A percentile compares a stretch with the other conserved stretches of the same genome.
Conservation (phyloP, 1,140 invertebrate species). For the Panagrolaimus sp. region DNA sequence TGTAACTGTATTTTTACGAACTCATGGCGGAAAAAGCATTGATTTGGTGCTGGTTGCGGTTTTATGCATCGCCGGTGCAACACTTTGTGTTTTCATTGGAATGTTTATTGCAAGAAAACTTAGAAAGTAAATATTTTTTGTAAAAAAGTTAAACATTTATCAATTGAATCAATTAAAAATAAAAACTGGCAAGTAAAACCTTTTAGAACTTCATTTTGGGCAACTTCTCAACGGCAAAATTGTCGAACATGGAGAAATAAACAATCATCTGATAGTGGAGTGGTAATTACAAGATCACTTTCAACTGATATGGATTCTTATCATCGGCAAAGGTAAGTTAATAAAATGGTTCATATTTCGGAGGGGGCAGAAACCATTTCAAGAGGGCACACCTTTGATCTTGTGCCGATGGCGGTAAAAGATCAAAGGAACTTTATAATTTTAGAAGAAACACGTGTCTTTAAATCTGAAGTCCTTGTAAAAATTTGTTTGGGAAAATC, state of each 20-base stretch:
- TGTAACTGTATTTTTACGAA: background rate
- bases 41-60: background rate
- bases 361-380: too few relatives aligned
- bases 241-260: background rate
- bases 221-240: background rate
- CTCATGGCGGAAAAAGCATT: background rate
- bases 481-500: too few relatives aligned
- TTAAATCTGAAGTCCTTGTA: background rate
- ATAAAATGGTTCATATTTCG: background rate
- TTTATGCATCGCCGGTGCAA: background rate
- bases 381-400: too few relatives aligned
- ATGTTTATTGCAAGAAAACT: background rate
- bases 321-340: conserved; percentile 10
- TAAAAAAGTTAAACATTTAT: too few relatives aligned
- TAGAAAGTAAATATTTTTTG: background rate
- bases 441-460: background rate
- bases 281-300: conserved; percentile 1
- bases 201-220: background rate
- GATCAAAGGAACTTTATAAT: too few relatives aligned
- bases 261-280: background rate
- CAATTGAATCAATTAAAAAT: too few relatives aligned
- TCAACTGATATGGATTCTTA: background rate
- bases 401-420: too few relatives aligned
- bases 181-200: too few relatives aligned
- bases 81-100: conserved; percentile 3